phyloP scores from a whole-genome alignment of 2,113 vertebrate genomes.

The Paradoxurus hermaphroditus region DNA sequence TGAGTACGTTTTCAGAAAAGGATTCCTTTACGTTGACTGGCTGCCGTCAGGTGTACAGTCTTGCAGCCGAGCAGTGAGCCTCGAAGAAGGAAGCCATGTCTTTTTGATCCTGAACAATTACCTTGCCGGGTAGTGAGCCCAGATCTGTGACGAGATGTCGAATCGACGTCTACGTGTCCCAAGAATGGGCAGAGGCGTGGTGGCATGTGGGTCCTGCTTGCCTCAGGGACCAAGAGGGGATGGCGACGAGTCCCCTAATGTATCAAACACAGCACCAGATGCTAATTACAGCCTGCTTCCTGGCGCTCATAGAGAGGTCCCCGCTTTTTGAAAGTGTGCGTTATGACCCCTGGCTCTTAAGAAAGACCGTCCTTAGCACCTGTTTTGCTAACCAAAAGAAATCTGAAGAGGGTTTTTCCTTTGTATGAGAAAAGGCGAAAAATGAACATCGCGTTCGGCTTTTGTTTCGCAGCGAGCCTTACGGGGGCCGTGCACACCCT shows the following conservation, averaged over 20 bases:
- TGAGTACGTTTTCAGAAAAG: constrained; percentile 19
- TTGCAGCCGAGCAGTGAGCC: not conserved
- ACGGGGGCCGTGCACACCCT: not conserved
- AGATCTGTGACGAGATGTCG: not conserved
- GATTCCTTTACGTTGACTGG: not conserved
- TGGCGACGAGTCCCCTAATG: not conserved
- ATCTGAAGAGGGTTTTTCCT: not conserved
- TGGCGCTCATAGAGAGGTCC: not conserved
- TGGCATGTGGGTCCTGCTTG: not conserved
- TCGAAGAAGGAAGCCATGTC: not conserved
- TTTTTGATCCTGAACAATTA: not conserved
- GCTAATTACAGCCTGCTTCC: not conserved
- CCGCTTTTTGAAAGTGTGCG: not conserved
- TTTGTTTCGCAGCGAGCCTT: not conserved
- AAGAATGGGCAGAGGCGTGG: not conserved
- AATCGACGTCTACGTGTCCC: not conserved
- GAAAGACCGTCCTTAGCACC: not conserved
- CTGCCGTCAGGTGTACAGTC: not conserved
- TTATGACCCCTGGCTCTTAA: not conserved
- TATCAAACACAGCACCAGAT: not conserved
- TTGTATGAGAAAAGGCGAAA: not conserved
- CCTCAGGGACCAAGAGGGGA: not conserved
- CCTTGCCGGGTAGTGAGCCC: not conserved
- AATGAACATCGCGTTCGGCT: not conserved
- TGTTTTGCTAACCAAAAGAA: not conserved